Evolutionary conservation across 2,113 vertebrate species (phyloP), one percentile per base, ranked within the genome.

Genomic region (Tenrec ecaudatus): DNA sequence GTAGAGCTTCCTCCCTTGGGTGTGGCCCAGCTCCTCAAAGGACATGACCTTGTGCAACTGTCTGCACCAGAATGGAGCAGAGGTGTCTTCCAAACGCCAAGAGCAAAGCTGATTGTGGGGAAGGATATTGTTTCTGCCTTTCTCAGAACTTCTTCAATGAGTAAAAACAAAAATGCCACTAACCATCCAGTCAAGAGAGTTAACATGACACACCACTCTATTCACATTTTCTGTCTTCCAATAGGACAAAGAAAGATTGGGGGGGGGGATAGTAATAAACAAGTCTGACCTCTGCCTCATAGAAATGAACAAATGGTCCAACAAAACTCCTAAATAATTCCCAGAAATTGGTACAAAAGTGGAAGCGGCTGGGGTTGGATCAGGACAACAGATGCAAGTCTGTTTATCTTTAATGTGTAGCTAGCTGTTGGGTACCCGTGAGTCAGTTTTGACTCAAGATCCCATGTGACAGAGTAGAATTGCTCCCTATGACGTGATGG

Each of bases 141-240:
- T 57, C 47, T 38, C 36, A 0, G 3, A 1, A 25, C 1, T 68
- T 83, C 82, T 75, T 57, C 20, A 20, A 71, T 0, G 4, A 84
- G 40, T 53, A 68, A 71, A 40, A 40, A 93, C n/a, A 43, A 22
- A 91, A 88, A 25, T 23, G 57, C 12, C 25, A 23, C 17, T 16
- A 27, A 53, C 1, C 3, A 53, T 23, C 71, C 31, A n/a, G 62
- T n/a, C 68, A 82, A 40, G 91, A 84, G 29, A 77, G 16, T 22
- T 47, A 81, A 62, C 38, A 77, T 40, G 1, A 85, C 1, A 31
- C 23, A 15, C 0, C 27, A 58, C 31, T 38, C 69, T 43, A 25
- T 33, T 89, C 69, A 53, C 73, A 43, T 47, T 73, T 89, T 6
- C 31, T 40, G 62, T 58, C 84, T 82, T 95, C 76, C 75, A n/a